Evolutionary conservation across 2,797 vertebrate genomes (phyloP), one percentile per base, ranked within the genome.

Genomic region (Chelon labrosus): DNA sequence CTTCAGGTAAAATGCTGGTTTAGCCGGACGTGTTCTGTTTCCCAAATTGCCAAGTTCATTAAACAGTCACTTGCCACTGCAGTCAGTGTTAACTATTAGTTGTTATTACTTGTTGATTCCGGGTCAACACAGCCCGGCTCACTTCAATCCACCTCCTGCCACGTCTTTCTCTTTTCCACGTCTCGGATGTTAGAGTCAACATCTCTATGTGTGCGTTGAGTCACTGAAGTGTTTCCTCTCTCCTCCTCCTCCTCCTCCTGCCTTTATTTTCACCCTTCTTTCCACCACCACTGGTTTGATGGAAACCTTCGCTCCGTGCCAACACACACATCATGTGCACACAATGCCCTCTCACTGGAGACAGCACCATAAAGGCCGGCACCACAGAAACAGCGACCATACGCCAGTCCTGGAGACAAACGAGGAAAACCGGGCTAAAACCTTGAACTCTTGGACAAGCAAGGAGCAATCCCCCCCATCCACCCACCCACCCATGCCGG

Each of bases 271-370:
- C 65, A 49, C 82, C 74, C 75, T 22, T 49, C 70, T 87, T 88
- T 88, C 79, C 80, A 80, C 16, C 77, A 65, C 70, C 74, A 57
- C 50, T 66, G 70, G 67, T 79, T 78, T 8, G 47, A 83, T 86
- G 90, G 90, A 94, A 92, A 90, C 25, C 39, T 62, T 58, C 61
- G 17, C 46, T 46, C 77, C 44, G 73, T 74, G 91, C 91, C 91
- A 93, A 83, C 69, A 72, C 65, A 83, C 83, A 87, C 83, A 87
- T 83, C 79, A 89, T 63, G 70, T 59, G n/a, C 56, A 61, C 76
- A 86, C 73, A 84, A 85, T 76, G 73, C 80, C 70, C 75, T 82
- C 75, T 81, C 65, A 60, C 46, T 68, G 66, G 41, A 80, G 77
- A 83, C 77, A 51, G 83, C 78, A 70, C 69, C 70, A 70, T 82